phyloP scores from a whole-genome alignment of 2,797 vertebrate genomes.

The Cyclura pinguis region DNA sequence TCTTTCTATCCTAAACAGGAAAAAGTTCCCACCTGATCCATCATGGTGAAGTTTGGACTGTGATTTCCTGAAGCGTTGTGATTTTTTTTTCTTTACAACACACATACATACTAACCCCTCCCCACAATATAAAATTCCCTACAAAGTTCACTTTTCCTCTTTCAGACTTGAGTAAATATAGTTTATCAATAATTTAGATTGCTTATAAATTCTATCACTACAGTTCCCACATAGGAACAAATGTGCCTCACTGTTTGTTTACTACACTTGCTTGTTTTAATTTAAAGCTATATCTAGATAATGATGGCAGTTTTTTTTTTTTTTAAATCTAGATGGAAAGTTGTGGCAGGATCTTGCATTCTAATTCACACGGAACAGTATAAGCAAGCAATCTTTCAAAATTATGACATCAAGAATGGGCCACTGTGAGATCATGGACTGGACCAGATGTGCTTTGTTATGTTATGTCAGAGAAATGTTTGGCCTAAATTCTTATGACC shows the following conservation, averaged over 20 bases:
- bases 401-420: neutral
- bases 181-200: neutral
- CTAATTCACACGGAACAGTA: neutral
- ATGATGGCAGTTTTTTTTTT: neutral
- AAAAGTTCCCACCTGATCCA: no score
- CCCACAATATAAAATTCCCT: conserved; percentile 12
- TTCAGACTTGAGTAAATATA: conserved; percentile 22
- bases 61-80: neutral
- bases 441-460: neutral
- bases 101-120: neutral
- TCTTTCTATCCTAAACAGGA: no score
- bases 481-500: rapidly evolving
- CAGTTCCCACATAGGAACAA: neutral
- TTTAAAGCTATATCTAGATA: neutral
- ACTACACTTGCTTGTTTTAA: neutral
- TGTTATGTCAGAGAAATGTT: neutral
- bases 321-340: neutral
- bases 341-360: rapidly evolving
- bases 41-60: neutral
- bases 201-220: neutral
- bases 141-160: conserved; percentile 15
- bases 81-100: neutral
- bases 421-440: neutral
- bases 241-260: neutral
- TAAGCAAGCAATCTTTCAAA: neutral